Base-by-base conservation (phyloP, 1,140 invertebrate genomes). In the Littorina saxatilis region DNA sequence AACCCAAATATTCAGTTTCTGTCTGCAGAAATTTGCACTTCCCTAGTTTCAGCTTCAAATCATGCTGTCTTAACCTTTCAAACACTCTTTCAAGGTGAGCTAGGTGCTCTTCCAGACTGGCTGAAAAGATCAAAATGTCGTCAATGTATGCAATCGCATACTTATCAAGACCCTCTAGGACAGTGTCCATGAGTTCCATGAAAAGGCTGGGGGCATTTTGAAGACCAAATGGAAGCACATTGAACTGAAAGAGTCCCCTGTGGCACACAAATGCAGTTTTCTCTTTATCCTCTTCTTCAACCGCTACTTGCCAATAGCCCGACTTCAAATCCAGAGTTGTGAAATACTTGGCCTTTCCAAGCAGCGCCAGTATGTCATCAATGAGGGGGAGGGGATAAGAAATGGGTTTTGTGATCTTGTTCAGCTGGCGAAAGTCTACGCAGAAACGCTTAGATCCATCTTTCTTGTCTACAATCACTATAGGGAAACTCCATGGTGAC, bases 221-320 rank as follows among this genome's bases (percentile, higher is more conserved):
- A 1, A 88, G 29, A 1, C 86, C 85, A 75, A 87, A 88, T 0
- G 87, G 84, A 79, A 88, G 83, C 0, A 82, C 79, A 20, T 70
- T 68, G 39, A 85, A 89, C 23, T 88, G 47, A 75, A 76, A 88
- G 9, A 83, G 47, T 0, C 84, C 84, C 17, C 58, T 27, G 47
- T 80, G 80, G 58, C 77, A 81, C 13, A 52, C 29, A 81, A 89
- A 88, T 13, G 86, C 86, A 1, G 93, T 93, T 72, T 92, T 91
- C 61, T 91, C 75, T 23, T 82, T 88, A 74, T 89, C 88, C 2
- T 86, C 77, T 40, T 81, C 37, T 7, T 90, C 61, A 9, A 94
- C 58, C 47, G 61, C 68, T 3, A 94, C 84, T 79, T 93, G 93
- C 91, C 91, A 92, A 72, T 86, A 91, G 11, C 91, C 90, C 15